A percentile compares a stretch with the other conserved stretches of the same genome.
phyloP scores from a whole-genome alignment of 2,888 invertebrate genomes.

The Rotaria sp. region DNA sequence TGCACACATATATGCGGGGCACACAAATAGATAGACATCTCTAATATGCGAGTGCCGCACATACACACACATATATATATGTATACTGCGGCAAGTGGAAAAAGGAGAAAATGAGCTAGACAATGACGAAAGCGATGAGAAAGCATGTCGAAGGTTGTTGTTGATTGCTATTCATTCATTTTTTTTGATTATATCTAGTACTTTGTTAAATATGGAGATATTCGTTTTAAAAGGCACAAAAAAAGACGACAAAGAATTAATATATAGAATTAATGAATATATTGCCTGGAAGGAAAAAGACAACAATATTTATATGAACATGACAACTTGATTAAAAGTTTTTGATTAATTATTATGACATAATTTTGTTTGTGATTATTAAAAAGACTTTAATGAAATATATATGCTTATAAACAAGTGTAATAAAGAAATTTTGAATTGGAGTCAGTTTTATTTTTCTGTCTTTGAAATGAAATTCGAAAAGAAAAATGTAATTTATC shows the following conservation, averaged over 20 bases:
- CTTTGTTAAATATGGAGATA: not conserved
- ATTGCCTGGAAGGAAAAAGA: not conserved
- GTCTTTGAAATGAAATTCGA: too few species aligned
- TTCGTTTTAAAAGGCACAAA: not conserved
- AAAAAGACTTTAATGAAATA: not conserved
- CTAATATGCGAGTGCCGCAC: slow-evolving; percentile 11
- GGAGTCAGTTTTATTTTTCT: too few species aligned
- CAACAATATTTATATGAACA: not conserved
- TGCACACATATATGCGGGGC: not conserved
- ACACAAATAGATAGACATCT: slow-evolving; percentile 8
- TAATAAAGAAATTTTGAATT: too few species aligned
- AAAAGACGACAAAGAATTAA: not conserved
- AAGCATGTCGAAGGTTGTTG: not conserved
- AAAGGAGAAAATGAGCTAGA: slow-evolving; percentile 4
- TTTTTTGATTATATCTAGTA: not conserved
- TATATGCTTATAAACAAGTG: too few species aligned
- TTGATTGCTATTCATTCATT: slow-evolving; percentile 5
- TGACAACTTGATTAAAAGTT: slow-evolving; percentile 1
- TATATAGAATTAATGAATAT: not conserved
- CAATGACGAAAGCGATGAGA: slow-evolving; percentile 21
- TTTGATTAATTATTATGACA: not conserved
- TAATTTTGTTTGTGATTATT: not conserved
- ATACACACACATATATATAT: too few species aligned
- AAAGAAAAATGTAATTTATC: too few species aligned
- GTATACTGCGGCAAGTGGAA: not conserved